These are phyloP conservation scores for Stegostoma tigrinum DNA, from an alignment of 2,113 vertebrate genomes.

Conservation along the genomic window DNA sequence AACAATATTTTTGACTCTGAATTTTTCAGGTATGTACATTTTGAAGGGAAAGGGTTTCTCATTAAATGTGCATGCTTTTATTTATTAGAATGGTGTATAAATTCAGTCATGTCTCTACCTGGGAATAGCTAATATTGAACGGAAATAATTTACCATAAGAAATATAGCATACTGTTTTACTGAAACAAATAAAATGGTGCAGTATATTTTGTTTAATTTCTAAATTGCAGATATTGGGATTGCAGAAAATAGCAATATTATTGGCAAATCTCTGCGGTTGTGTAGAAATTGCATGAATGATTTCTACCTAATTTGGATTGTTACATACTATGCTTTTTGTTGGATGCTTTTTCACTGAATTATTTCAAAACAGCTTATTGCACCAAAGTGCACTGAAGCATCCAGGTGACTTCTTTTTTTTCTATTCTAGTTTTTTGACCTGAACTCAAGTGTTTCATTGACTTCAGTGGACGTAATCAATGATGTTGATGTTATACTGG, in stretches of 20 bases:
- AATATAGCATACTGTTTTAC: not conserved
- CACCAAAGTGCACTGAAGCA: too few relatives aligned
- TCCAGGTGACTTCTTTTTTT: not conserved
- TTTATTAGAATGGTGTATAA: too few relatives aligned
- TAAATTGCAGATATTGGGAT: not conserved
- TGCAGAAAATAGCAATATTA: not conserved
- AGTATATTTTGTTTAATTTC: not conserved
- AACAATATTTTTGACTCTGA: too few relatives aligned
- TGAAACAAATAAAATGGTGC: not conserved
- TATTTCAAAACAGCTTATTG: not conserved
- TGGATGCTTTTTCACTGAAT: not conserved
- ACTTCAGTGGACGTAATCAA: conserved; percentile 43
- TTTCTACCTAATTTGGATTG: not conserved
- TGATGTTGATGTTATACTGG: conserved; percentile 52
- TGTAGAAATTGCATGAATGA: not conserved
- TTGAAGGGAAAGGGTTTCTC: too few relatives aligned
- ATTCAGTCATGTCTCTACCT: too few relatives aligned
- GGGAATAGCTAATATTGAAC: too few relatives aligned
- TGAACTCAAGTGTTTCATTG: conserved; percentile 46
- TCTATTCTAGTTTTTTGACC: conserved; percentile 52
- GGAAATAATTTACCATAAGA: not conserved
- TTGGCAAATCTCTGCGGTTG: not conserved
- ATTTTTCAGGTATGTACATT: too few relatives aligned
- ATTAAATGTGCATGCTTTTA: too few relatives aligned
- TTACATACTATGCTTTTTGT: not conserved